A percentile compares a stretch with the other conserved stretches of the same genome.
Evolutionary conservation across 2,888 invertebrate species (phyloP).

Genomic region (Dilophus febrilis): DNA sequence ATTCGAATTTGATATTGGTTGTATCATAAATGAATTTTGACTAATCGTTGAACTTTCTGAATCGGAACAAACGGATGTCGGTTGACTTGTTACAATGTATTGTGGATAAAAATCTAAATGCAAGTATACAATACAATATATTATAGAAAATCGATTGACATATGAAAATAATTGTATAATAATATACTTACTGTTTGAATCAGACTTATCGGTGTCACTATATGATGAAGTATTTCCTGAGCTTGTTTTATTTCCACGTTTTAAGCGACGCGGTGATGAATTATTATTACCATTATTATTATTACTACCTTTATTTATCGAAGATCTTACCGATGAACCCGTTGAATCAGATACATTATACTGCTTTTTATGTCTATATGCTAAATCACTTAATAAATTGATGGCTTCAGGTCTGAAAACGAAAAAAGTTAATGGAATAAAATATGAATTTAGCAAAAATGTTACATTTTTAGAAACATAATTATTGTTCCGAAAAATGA

Average conservation of each 20-base stretch:
- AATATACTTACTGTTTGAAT: conserved; percentile 9
- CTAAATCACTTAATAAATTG: conserved; percentile 68
- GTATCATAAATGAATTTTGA: conserved; percentile 11
- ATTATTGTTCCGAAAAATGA: no score
- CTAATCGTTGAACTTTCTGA: conserved; percentile 12
- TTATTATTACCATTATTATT: conserved; percentile 6
- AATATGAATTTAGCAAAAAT: no score
- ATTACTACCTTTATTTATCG: conserved; percentile 27
- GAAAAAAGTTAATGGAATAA: no score
- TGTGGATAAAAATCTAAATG: no score
- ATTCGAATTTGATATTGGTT: conserved; percentile 1
- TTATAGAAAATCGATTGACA: conserved; percentile 12
- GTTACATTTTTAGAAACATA: no score
- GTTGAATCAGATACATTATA: conserved; percentile 31
- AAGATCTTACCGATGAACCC: conserved; percentile 41
- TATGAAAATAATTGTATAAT: conserved; percentile 10
- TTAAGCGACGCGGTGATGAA: conserved; percentile 11
- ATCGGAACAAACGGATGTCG: conserved; percentile 12
- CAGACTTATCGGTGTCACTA: conserved; percentile 10
- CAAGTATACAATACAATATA: no score
- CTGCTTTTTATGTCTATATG: conserved; percentile 43
- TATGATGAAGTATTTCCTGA: conserved; percentile 8
- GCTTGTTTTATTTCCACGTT: conserved; percentile 9
- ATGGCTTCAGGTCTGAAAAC: conserved; percentile 71
- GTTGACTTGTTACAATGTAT: conserved; percentile 13